Evolutionary conservation across 2,888 invertebrate species (phyloP), one percentile per base, ranked within the genome.

Genomic region (Agonopterix heracliana): DNA sequence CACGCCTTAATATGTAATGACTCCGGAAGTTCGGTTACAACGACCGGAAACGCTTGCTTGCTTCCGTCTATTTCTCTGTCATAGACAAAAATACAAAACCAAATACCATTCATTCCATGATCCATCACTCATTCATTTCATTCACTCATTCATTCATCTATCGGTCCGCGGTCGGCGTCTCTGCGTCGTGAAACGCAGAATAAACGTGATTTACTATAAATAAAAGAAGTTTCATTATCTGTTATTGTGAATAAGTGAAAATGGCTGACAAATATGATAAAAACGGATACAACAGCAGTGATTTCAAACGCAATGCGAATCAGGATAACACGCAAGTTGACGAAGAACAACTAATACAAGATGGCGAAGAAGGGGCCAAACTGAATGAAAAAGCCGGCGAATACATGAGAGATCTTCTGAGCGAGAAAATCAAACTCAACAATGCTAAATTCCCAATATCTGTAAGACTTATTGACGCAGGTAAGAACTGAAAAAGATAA

Each of bases 301-400:
- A 89, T 69, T 89, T 89, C 53, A 89, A 89, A 61, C 72, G 89
- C 44, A 88, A 88, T 65, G 61, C 79, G 1, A 71, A 68, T 40
- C 75, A 71, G 67, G 77, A 77, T 35, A 26, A 26, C 26, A 45
- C 53, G 51, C 66, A 59, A 53, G 57, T 58, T 14, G 66, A 63
- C 36, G 84, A 91, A 89, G 86, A 89, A 81, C 13, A 13, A 41
- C 9, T 8, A 3, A 9, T 11, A 12, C 83, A 91, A 89, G 86
- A 89, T 82, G 87, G 89, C 73, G 90, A 91, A 49, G 90, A 90
- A 13, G 83, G 82, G 60, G 78, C 89, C 45, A 90, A 90, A 67
- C 80, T 92, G 52, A 90, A 91, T 59, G 93, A 93, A 72, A 94
- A 94, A 83, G 93, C 93, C 72, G 93, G 91, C 49, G 95, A 95